Evolutionary conservation across 1,140 invertebrate species (phyloP), one percentile per base, ranked within the genome.

Genomic region (Drosophila leontia): DNA sequence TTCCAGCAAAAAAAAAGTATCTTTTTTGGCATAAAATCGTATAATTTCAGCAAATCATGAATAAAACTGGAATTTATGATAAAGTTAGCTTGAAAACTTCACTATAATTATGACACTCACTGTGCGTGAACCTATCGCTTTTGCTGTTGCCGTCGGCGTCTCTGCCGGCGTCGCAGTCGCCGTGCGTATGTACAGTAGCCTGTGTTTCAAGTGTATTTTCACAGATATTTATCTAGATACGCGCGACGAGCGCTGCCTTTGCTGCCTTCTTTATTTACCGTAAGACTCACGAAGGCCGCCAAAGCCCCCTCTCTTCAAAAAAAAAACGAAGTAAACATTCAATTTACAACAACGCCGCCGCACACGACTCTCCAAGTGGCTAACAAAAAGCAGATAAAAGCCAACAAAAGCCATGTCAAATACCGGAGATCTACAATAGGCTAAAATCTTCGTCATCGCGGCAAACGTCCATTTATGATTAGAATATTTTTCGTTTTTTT

Each of bases 141-240:
- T 29, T 15, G 13, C 15, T 47, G 34, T 17, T 48, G n/a, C 56
- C n/a, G 69, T 13, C 26, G 32, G 32, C 13, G 35, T 39, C 62
- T n/a, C 50, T 35, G 72, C 35, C 35, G 0, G 17, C 63, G 42
- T 34, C 59, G 81, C 81, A 57, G 67, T 55, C 59, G 67, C 35
- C 59, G 26, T 70, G 80, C 83, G 83, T 87, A 87, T 41, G 58
- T 85, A 86, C 82, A 87, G 84, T 88, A 88, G 84, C 84, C 58
- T 74, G 60, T 84, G 80, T 78, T 78, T 87, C 84, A 87, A 87
- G 83, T 82, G 83, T 86, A 86, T 86, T 82, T 84, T 76, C 76
- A 87, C 82, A 82, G 83, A 87, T 82, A 87, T 82, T 75, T 82
- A 85, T 82, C 82, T 86, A 86, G 82, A 86, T 87, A 87, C 83